Base-by-base conservation (phyloP, 2,797 vertebrate genomes). In the Phoxinus dragarum region DNA sequence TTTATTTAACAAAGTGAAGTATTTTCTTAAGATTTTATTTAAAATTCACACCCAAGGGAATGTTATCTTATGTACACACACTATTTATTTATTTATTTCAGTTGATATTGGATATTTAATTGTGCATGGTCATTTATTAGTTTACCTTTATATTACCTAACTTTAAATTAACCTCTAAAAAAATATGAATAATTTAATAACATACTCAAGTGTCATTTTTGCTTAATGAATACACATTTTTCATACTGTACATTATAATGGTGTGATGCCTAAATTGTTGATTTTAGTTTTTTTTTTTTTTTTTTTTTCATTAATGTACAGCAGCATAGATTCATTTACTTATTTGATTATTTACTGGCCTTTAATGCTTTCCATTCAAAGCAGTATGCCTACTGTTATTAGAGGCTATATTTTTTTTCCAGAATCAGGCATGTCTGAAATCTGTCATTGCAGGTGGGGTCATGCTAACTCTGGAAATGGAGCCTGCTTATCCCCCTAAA, bases 21-120 rank as follows among this genome's bases (percentile, higher is more conserved):
- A 93, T 94, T 94, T 93, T 96, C 95, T 94, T 93, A 93, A 91
- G 95, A 94, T 94, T 93, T 47, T 90, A 92, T 92, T 80, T 80
- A 23, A 92, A 93, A 91, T 94, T 94, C 93, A 94, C 93, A 93
- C 94, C 92, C 94, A 92, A 94, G 94, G 93, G 94, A 96, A 96
- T 96, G 94, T 94, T 93, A 93, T 61, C 56, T 27, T n/a, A 11
- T 94, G 38, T n/a, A 19, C 94, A 94, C 92, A 93, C 95, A 93
- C 92, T 93, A 95, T 95, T 96, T 95, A 93, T 96, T 95, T 95
- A 94, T 95, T 94, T 95, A 47, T 19, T 61, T 78, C 8, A 17
- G 7, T 52, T 47, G 59, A 52, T 38, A 34, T 68, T n/a, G 44
- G 31, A 49, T 42, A 11, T 61, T 47, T 23, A 68, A 68, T 73